phyloP scores from a whole-genome alignment of 2,888 invertebrate species.

The Clunio marinus region DNA sequence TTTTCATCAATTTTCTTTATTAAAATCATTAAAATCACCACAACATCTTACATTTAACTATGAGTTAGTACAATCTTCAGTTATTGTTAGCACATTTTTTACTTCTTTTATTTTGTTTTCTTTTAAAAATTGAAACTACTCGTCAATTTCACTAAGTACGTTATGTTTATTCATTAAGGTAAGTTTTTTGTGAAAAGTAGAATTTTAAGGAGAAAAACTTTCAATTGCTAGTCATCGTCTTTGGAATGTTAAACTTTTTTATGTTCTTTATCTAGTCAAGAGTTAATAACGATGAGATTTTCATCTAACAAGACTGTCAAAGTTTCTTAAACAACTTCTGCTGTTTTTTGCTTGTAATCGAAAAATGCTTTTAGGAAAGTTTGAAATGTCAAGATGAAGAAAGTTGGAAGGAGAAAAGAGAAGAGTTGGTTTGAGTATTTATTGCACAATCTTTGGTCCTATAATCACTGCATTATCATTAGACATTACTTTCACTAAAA shows the following conservation, averaged over 20 bases:
- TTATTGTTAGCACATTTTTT: constrained; percentile 38
- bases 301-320: too few species aligned
- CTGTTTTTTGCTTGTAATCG: too few species aligned
- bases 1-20: constrained; percentile 9
- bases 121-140: constrained; percentile 36
- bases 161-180: too few species aligned
- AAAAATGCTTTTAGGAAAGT: neutral
- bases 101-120: neutral
- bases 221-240: too few species aligned
- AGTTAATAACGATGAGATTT: too few species aligned
- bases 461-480: neutral
- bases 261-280: too few species aligned
- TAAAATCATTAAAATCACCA: constrained; percentile 30
- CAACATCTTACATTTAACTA: constrained; percentile 21
- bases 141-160: too few species aligned
- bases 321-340: too few species aligned
- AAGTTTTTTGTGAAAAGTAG: neutral
- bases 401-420: constrained; percentile 1
- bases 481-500: constrained; percentile 37
- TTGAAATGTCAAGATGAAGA: neutral
- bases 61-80: constrained; percentile 15
- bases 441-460: constrained; percentile 12
- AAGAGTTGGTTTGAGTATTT: neutral
- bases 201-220: neutral
- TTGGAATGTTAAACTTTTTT: too few species aligned